A percentile compares a stretch with the other conserved stretches of the same genome.
phyloP scores from a whole-genome alignment of 2,113 vertebrate species.

The Chloroceryle aenea region DNA sequence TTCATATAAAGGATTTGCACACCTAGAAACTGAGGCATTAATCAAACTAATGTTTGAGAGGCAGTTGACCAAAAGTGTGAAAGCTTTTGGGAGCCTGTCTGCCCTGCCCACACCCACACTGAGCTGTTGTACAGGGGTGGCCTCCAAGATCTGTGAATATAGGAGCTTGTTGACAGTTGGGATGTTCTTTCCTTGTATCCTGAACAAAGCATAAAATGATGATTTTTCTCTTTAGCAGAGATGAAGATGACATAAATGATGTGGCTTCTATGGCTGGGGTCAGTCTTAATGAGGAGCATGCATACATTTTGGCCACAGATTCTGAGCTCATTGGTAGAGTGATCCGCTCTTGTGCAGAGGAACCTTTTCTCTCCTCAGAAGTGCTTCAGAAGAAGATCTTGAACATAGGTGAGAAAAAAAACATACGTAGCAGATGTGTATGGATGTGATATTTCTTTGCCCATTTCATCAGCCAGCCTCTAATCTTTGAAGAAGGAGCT shows the following conservation, averaged over 20 bases:
- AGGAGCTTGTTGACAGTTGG: not conserved
- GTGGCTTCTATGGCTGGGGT: constrained; percentile 96
- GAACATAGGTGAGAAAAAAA: constrained; percentile 81
- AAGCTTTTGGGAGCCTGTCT: not conserved
- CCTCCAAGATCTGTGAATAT: not conserved
- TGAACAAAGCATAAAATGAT: not conserved
- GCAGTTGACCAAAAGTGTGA: not conserved
- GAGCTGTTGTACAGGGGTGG: not conserved
- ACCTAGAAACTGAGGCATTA: not conserved
- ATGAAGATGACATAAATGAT: constrained; percentile 95
- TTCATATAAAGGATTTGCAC: not conserved
- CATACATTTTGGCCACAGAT: constrained; percentile 81
- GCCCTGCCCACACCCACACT: not conserved
- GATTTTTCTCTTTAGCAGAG: constrained; percentile 71
- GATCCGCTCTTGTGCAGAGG: constrained; percentile 87
- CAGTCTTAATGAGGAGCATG: constrained; percentile 89
- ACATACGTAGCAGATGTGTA: fast-evolving
- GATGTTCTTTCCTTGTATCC: not conserved
- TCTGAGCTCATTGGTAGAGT: constrained; percentile 83
- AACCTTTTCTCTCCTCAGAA: constrained; percentile 84
- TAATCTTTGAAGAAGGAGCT: not conserved
- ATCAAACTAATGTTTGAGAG: not conserved
- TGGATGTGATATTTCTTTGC: not conserved
- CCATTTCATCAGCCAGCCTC: not conserved
- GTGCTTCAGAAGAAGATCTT: constrained; percentile 81